phyloP scores from a whole-genome alignment of 2,113 vertebrate genomes.

The Neolamprologus sp. region DNA sequence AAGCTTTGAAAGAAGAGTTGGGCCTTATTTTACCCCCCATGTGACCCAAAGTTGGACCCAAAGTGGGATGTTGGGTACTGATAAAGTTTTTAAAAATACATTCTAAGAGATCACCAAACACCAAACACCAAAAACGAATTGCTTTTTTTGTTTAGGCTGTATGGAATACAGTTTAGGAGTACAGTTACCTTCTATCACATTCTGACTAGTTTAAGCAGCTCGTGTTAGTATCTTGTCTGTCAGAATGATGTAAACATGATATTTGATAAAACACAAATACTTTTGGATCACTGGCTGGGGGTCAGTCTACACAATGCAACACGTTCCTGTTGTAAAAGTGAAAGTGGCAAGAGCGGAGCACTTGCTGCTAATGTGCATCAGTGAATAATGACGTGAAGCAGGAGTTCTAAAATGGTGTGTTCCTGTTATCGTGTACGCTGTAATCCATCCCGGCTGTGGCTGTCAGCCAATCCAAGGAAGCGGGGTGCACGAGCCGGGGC shows the following conservation, averaged over 20 bases:
- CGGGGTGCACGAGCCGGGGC: not conserved
- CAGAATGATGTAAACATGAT: not conserved
- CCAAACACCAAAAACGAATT: not conserved
- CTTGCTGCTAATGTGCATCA: not conserved
- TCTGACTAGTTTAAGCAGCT: not conserved
- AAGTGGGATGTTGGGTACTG: not conserved
- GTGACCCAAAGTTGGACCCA: not conserved
- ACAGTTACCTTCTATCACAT: not conserved
- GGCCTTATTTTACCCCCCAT: not conserved
- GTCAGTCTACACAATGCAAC: not conserved
- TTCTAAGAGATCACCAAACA: not conserved
- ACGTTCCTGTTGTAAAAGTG: not conserved
- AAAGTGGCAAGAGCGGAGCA: not conserved
- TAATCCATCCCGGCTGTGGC: not conserved
- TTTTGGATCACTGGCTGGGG: not conserved
- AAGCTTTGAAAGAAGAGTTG: not conserved
- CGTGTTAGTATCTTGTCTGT: not conserved
- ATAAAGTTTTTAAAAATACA: not conserved
- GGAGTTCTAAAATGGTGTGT: not conserved
- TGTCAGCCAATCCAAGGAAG: slow-evolving; percentile 7
- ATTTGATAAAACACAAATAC: not conserved
- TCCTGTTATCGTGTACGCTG: not conserved
- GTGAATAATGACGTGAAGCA: not conserved
- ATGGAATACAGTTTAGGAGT: not conserved
- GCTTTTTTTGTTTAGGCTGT: not conserved